Base-by-base conservation (phyloP, 2,113 vertebrate species). In the Neodontobutis hainanensis region DNA sequence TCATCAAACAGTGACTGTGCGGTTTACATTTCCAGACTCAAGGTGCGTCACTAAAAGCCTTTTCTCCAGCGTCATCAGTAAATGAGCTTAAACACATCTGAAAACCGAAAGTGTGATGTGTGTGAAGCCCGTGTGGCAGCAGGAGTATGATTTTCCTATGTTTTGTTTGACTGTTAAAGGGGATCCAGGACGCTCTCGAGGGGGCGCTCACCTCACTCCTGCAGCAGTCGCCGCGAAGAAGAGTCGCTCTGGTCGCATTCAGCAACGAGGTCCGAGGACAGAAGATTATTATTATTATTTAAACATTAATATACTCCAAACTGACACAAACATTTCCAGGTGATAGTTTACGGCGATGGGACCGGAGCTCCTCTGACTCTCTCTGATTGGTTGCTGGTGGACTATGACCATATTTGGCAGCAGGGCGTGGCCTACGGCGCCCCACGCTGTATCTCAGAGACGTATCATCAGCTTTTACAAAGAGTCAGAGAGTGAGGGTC, bases 341-440 rank as follows among this genome's bases (percentile, higher is more conserved):
- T 92, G 19, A 92, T 89, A 0, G 80, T 94, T 12, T 93, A 94
- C 8, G 92, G 92, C 0, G 92, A 93, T 14, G 92, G 93, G 0
- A 91, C 85, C 0, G 15, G 70, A 0, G 44, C 72, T n/a, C 93
- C 93, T 6, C 64, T 88, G n/a, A 75, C 80, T 5, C 83, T 94
- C 60, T 83, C 81, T 16, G 91, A 92, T 16, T 92, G 88, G 75
- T 88, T 89, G 0, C 62, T 93, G 27, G 35, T 93, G 5, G 92
- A 93, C 68, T 90, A 89, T 1, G 87, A 93, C 58, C 83, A 92
- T 56, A 81, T 94, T 48, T 91, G 81, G 87, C 48, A 84, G 14
- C 84, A 90, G 43, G 80, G 90, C 0, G 66, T 61, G 11, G 65
- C 73, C 2, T 93, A 88, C 58, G 74, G 60, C 8, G 51, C 82